Evolutionary conservation across 2,888 invertebrate species (phyloP), one percentile per base, ranked within the genome.

Genomic region (Lasius platythorax): DNA sequence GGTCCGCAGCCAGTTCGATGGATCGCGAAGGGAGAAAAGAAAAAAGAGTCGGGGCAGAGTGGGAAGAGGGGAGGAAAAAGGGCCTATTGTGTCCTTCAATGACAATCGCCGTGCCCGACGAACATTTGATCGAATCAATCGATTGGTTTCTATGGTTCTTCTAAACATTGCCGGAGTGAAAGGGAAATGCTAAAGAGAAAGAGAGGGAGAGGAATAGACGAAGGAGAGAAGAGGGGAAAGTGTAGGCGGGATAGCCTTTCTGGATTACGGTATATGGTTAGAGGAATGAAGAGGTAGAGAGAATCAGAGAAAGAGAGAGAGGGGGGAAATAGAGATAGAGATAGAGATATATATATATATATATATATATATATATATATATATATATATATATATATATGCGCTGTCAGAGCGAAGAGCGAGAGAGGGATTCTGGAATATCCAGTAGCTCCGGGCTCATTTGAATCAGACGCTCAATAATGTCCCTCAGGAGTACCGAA

Each of bases 61-160:
- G 81, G 84, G 85, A 86, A 81, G 83, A 76, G 72, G 82, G 82
- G 73, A 70, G 58, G 78, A 82, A 84, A 87, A 70, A 89, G 68
- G 84, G 87, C 70, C 92, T 90, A 93, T 94, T 94, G 94, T 94
- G 92, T 91, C 90, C 91, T 92, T 88, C 89, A 90, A 94, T 93
- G 93, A 93, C 94, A 94, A 94, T 94, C 93, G 93, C 88, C 88
- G 85, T 91, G 89, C 87, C 64, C 68, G 87, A 85, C 82, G 87
- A 92, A 93, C 93, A 91, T 94, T 94, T 93, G 94, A 94, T 94
- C 92, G 92, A 93, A 93, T 94, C 89, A 93, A 93, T 92, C 93
- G 92, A 93, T 94, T 90, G 91, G 87, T 93, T 91, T 91, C 91
- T 89, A 90, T 87, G 89, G 90, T 93, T 92, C 92, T 91, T 92